A percentile compares a stretch with the other conserved stretches of the same genome.
These are phyloP conservation scores for Scrobipalpa atriplicella DNA, from an alignment of 2,888 invertebrate genomes.

Conservation along the genomic window DNA sequence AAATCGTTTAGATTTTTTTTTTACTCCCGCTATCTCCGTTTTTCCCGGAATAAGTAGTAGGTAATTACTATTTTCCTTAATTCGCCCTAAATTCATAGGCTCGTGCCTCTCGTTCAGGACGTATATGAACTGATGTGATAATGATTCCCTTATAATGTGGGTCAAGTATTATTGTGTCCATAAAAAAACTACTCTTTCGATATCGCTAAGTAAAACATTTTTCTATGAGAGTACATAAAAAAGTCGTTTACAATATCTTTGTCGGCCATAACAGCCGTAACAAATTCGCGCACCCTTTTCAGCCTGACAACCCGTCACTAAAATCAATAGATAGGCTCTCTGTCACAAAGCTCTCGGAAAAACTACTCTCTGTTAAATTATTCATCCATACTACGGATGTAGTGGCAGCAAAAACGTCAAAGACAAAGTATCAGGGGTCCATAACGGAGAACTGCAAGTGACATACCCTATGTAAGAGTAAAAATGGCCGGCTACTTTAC, in stretches of 20 bases:
- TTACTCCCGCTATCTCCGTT: too few relatives aligned
- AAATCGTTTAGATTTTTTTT: too few relatives aligned
- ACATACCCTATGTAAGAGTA: slow-evolving; percentile 27
- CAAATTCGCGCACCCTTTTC: slow-evolving; percentile 8
- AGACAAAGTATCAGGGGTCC: slow-evolving; percentile 61
- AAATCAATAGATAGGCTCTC: slow-evolving; percentile 22
- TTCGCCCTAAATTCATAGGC: too few relatives aligned
- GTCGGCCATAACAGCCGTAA: neutral
- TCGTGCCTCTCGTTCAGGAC: too few relatives aligned
- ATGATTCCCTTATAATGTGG: too few relatives aligned
- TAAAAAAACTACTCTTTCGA: too few relatives aligned
- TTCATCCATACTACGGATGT: slow-evolving; percentile 50
- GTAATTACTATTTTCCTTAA: too few relatives aligned
- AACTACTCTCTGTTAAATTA: slow-evolving; percentile 44
- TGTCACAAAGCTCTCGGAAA: slow-evolving; percentile 22
- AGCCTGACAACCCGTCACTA: slow-evolving; percentile 23
- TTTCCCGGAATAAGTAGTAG: too few relatives aligned
- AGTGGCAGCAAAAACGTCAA: slow-evolving; percentile 55
- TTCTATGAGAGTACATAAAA: neutral
- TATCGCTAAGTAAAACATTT: neutral
- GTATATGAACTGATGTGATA: too few relatives aligned
- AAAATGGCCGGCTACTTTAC: slow-evolving; percentile 24
- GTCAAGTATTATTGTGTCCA: too few relatives aligned
- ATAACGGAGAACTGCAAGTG: slow-evolving; percentile 47
- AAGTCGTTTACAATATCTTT: neutral